These are phyloP conservation scores for Oreocharis arfaki DNA, from an alignment of 2,113 vertebrate genomes.

Conservation along the genomic window DNA sequence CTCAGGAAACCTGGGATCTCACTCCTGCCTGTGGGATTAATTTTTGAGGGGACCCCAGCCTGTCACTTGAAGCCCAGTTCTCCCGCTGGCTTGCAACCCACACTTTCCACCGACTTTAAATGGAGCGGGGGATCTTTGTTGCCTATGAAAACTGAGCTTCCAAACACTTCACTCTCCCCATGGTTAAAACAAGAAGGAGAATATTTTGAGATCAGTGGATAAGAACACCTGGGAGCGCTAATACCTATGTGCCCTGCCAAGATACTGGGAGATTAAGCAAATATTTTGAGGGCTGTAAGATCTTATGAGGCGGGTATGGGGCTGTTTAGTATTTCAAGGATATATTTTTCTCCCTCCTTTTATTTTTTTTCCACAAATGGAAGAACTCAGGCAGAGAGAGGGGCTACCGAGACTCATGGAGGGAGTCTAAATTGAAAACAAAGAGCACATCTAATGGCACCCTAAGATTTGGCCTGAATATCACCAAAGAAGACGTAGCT, in stretches of 20 bases:
- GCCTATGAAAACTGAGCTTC: constrained; percentile 29
- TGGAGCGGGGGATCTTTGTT: background rate
- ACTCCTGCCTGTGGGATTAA: background rate
- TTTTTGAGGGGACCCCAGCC: background rate
- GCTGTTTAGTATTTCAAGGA: background rate
- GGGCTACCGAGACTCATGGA: background rate
- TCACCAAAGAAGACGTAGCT: background rate
- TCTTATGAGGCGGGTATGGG: background rate
- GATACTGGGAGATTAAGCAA: constrained; percentile 43
- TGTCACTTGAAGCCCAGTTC: background rate
- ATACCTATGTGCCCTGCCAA: constrained; percentile 16
- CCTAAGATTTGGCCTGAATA: background rate
- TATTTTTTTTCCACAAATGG: background rate
- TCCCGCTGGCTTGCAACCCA: background rate
- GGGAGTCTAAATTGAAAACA: background rate
- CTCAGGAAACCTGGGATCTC: constrained; percentile 16
- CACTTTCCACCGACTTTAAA: constrained; percentile 17
- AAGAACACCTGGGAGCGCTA: constrained; percentile 28
- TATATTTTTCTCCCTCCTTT: background rate
- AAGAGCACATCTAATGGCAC: background rate
- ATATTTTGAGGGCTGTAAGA: constrained; percentile 43
- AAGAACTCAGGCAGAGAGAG: background rate
- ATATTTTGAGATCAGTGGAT: constrained; percentile 57
- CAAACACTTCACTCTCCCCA: background rate
- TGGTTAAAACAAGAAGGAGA: constrained; percentile 5